These are phyloP conservation scores for Tetraodon nigroviridis DNA, from an alignment of 2,113 vertebrate species.

Conservation along the genomic window DNA sequence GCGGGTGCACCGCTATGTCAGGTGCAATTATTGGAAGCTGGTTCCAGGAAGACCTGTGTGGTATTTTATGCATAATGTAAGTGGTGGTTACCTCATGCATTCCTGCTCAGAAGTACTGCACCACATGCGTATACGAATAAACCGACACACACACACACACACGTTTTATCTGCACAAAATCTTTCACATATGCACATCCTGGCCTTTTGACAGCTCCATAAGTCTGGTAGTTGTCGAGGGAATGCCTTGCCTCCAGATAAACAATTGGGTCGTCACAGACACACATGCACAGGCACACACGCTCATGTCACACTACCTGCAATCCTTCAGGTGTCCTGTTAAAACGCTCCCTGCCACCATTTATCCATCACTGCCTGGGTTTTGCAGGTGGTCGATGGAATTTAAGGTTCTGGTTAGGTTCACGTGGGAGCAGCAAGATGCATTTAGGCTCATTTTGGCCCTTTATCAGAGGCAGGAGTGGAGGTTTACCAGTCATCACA, in stretches of 20 bases:
- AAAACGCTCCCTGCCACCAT: constrained; percentile 48
- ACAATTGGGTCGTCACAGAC: constrained; percentile 35
- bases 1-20: constrained; percentile 68
- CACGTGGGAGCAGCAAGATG: constrained; percentile 53
- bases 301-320: constrained; percentile 22
- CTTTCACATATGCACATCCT: constrained; percentile 8
- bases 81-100: constrained; percentile 59
- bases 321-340: constrained; percentile 53
- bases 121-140: constrained; percentile 16
- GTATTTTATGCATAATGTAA: constrained; percentile 64
- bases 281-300: constrained; percentile 5
- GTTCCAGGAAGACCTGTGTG: constrained; percentile 64
- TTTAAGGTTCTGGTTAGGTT: constrained; percentile 42
- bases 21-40: constrained; percentile 61
- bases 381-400: constrained; percentile 50
- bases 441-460: constrained; percentile 47
- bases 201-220: constrained; percentile 37
- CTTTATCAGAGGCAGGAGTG: constrained; percentile 18
- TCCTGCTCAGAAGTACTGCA: constrained; percentile 11
- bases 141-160: constrained; percentile 14
- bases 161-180: constrained; percentile 6
- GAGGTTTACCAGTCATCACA: constrained; percentile 31
- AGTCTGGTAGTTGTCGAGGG: constrained; percentile 34
- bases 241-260: constrained; percentile 23
- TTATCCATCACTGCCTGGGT: constrained; percentile 54